These are phyloP conservation scores for Tachysurus vachellii DNA, from an alignment of 2,113 vertebrate species.

Conservation along the genomic window DNA sequence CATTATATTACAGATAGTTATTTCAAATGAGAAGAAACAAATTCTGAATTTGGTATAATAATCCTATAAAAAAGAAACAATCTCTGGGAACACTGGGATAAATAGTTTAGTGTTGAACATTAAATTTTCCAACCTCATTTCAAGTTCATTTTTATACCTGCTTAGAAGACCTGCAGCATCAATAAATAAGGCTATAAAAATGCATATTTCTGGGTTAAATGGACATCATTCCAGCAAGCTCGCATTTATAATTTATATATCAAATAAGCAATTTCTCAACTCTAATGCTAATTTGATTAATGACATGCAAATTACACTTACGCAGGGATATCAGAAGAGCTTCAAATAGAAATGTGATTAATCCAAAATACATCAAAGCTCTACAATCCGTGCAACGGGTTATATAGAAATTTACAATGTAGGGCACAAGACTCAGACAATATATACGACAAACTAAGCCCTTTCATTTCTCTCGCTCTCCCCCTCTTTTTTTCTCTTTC, in stretches of 20 bases:
- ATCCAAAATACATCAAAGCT: conserved; percentile 39
- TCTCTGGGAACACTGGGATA: too few relatives aligned
- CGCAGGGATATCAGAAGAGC: conserved; percentile 1
- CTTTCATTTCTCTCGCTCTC: conserved; percentile 25
- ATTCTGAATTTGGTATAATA: not conserved
- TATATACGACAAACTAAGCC: conserved; percentile 32
- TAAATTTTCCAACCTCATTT: not conserved
- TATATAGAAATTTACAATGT: conserved; percentile 36
- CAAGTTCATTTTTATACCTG: not conserved
- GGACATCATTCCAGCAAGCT: not conserved
- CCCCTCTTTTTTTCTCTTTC: conserved; percentile 23
- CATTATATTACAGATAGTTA: not conserved
- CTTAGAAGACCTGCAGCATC: not conserved
- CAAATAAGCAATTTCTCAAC: conserved; percentile 5
- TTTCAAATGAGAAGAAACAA: not conserved
- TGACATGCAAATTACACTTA: conserved; percentile 40
- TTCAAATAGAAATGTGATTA: conserved; percentile 32
- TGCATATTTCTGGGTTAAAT: not conserved
- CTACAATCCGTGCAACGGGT: conserved; percentile 37
- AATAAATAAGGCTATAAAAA: not conserved
- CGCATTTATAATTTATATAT: conserved; percentile 7
- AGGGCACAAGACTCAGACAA: conserved; percentile 43
- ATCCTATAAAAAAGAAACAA: not conserved
- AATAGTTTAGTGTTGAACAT: not conserved
- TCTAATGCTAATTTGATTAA: conserved; percentile 28